Percentiles rank a stretch among this genome's conserved stretches.
phyloP scores from a whole-genome alignment of 2,888 invertebrate species.

The Ametastegia equiseti region DNA sequence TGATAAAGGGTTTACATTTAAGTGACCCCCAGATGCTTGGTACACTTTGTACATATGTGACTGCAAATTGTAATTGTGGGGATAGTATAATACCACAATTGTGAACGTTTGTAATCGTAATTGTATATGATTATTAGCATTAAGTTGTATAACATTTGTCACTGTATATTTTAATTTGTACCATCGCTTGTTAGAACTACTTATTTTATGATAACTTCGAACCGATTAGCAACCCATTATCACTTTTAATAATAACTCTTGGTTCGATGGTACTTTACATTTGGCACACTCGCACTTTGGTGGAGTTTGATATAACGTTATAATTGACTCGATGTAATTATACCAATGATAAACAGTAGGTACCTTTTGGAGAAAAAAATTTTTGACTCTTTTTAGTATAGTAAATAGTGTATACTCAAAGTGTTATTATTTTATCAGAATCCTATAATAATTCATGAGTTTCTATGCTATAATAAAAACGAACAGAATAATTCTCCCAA shows the following conservation, averaged over 20 bases:
- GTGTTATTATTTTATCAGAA: constrained; percentile 12
- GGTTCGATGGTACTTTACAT: neutral
- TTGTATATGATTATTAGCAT: neutral
- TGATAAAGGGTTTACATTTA: neutral
- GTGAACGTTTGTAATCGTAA: neutral
- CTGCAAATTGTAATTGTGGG: neutral
- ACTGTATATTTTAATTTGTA: neutral
- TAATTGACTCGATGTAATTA: constrained; percentile 16
- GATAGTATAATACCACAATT: neutral
- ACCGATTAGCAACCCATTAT: neutral
- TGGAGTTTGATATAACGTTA: constrained; percentile 5
- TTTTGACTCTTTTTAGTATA: constrained; percentile 1
- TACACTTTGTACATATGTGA: neutral
- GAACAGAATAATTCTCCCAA: neutral
- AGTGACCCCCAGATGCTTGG: neutral
- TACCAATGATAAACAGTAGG: constrained; percentile 24
- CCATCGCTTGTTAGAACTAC: neutral
- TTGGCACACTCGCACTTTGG: neutral
- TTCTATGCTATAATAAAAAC: constrained; percentile 7
- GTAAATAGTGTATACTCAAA: neutral
- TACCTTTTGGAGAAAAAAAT: neutral
- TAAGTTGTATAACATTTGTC: neutral
- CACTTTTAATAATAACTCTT: neutral
- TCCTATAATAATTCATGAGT: constrained; percentile 9
- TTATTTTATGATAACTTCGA: neutral